Evolutionary conservation across 2,113 vertebrate species (phyloP), one percentile per base, ranked within the genome.

Genomic region (Percina caprodes): DNA sequence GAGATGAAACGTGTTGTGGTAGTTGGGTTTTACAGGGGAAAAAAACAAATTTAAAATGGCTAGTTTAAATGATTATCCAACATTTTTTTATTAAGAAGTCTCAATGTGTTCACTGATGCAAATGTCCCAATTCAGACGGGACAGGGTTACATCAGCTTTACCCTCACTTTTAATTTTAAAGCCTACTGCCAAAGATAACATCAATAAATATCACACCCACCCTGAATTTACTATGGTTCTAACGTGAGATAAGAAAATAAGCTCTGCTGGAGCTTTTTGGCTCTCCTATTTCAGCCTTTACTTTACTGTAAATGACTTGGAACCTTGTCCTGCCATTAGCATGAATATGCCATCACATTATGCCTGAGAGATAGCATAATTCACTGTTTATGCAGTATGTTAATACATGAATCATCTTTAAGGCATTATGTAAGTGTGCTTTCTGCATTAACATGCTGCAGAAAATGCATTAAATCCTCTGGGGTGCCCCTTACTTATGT

Each of bases 1-100:
- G 73, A 69, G 90, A 92, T 82, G 48, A 85, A 85, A 82, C 9
- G 2, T 39, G 56, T 59, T 81, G 81, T 69, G 54, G 69, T 76
- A 46, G 67, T 61, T 60, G 74, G 75, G 71, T 86, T 91, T 88
- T 73, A 74, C 55, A 60, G 60, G 73, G 80, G 74, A 79, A 66
- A 72, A 46, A 83, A 30, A 35, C 6, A 35, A 35, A 35, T 35
- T 79, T 85, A 54, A 74, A 35, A 46, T 75, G 72, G 76, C 77
- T 89, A 82, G 68, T 80, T 92, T 87, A 15, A 77, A 89, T 80
- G 51, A 74, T 69, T 75, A 52, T 16, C 30, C 2, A 52, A 26
- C 3, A 23, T 54, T 23, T 11, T 56, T 56, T 24, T 15, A 10
- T 39, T 2, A 8, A 18, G 26, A 26, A 2, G 23, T 14, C 15